Evolutionary conservation across 2,888 invertebrate genomes (phyloP), one percentile per base, ranked within the genome.

Genomic region (Emmelina monodactyla): DNA sequence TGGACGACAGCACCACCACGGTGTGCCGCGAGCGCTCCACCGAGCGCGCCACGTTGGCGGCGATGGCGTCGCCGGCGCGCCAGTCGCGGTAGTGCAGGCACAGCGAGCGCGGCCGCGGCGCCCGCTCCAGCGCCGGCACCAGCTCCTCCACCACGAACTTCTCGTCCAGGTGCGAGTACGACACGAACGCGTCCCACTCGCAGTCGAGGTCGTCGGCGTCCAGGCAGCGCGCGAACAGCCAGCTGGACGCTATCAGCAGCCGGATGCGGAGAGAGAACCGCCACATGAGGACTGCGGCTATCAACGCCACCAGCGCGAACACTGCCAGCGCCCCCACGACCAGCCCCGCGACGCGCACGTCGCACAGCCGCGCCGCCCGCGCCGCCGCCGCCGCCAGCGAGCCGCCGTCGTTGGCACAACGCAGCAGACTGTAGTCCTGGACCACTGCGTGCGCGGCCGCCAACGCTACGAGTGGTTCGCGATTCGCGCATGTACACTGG

Each of bases 161-260:
- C 47, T 88, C 86, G 55, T 93, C 92, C 53, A 85, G 82, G 51
- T 90, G 87, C 1, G 91, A 88, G 57, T 86, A 92, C 43, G 91
- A 91, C 34, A 94, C 78, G 58, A 93, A 93, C 0, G 89, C 90
- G 58, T 94, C 92, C 58, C 87, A 92, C n/a, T 22, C 22, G 10
- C 47, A 48, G 45, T 50, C 52, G 1, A 40, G 15, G 2, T 44
- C 39, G 3, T 47, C 47, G 2, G 47, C 50, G 0, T 40, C 32
- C 32, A 47, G 0, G 34, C 50, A 35, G 33, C 44, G 37, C 5
- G 40, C 38, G 29, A 47, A 15, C 41, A 37, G 2, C 22, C 49
- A 38, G 29, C 34, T 28, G 7, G 45, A 11, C 38, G 49, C 40
- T 2, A 58, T 41, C 7, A 40, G 48, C 1, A 54, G 38, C 11